Base-by-base conservation (phyloP, 2,888 invertebrate genomes). In the Unio pictorum region DNA sequence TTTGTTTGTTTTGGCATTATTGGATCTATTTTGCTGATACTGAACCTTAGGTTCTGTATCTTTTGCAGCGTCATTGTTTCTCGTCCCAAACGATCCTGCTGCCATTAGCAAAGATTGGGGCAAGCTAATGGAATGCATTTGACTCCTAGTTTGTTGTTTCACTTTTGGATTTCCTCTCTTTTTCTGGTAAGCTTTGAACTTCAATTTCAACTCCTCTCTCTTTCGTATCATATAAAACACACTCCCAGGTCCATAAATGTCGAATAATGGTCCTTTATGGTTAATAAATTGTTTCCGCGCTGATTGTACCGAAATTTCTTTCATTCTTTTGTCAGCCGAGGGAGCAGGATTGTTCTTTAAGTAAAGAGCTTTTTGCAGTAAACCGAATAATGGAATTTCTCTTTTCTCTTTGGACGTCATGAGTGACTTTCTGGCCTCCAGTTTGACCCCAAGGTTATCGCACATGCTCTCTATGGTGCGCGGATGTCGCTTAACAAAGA, bases 391-490 rank as follows among this genome's bases (percentile, higher is more conserved):
- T 0, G 87, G 87, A n/a, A 88, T 70, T 54, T 82, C 82, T 15
- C 78, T 75, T 59, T 81, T 75, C 34, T 84, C 76, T 65, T 79
- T 74, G 64, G 73, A 66, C 8, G 79, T 72, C 17, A 84, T 65
- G 59, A 85, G 74, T 3, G 81, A 76, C 23, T 80, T 74, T 20
- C 86, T 67, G 18, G 86, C 81, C n/a, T 76, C 75, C 18, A 87
- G 77, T 71, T 86, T 84, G 57, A 84, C 72, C 55, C 84, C 84
- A 45, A 89, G 78, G 69, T 84, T 80, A 45, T 78, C 76, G 66
- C 84, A 78, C 88, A 89, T 89, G n/a, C 72, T 64, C n/a, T 88
- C 87, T 30, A 89, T 86, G 17, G 89, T 86, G 45, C 81, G 71
- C 28, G 87, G 86, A 70, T 89, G 88, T 30, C 86, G 78, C 57